phyloP scores from a whole-genome alignment of 2,113 vertebrate genomes.

The Noctilio leporinus region DNA sequence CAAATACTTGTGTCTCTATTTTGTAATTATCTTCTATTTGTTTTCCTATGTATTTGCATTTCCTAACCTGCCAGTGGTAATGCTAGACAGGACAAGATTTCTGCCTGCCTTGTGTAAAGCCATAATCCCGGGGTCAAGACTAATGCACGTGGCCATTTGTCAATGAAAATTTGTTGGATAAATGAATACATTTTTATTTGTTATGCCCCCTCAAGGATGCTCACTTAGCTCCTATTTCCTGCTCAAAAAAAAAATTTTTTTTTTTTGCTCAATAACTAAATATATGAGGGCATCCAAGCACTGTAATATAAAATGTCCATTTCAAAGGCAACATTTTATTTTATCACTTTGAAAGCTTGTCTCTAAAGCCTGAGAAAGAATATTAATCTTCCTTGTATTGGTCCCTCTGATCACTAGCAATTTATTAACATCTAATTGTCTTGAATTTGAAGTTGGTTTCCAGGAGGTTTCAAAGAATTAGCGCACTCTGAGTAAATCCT shows the following conservation, averaged over 20 bases:
- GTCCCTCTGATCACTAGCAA: slow-evolving; percentile 49
- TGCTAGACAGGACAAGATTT: neutral
- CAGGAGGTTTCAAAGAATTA: slow-evolving; percentile 59
- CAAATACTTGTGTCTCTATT: neutral
- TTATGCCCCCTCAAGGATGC: neutral
- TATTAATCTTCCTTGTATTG: slow-evolving; percentile 44
- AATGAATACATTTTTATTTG: neutral
- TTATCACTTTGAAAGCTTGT: slow-evolving; percentile 26
- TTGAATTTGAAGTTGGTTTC: slow-evolving; percentile 60
- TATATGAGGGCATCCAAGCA: neutral
- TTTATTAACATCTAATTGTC: slow-evolving; percentile 67
- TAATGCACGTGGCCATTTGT: neutral
- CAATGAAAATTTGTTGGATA: neutral
- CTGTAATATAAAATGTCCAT: neutral
- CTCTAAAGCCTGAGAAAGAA: slow-evolving; percentile 23
- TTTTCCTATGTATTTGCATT: neutral
- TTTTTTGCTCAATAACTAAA: neutral
- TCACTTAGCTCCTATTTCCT: neutral
- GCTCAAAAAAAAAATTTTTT: neutral
- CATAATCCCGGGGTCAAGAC: neutral
- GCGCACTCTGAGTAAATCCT: slow-evolving; percentile 43
- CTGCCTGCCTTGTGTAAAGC: neutral
- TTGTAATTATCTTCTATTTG: neutral
- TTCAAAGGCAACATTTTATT: slow-evolving; percentile 51
- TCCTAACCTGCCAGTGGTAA: neutral